Percentiles rank a stretch among this genome's conserved stretches.
Conservation (phyloP, 2,113 vertebrate species). For the Spea bombifrons region DNA sequence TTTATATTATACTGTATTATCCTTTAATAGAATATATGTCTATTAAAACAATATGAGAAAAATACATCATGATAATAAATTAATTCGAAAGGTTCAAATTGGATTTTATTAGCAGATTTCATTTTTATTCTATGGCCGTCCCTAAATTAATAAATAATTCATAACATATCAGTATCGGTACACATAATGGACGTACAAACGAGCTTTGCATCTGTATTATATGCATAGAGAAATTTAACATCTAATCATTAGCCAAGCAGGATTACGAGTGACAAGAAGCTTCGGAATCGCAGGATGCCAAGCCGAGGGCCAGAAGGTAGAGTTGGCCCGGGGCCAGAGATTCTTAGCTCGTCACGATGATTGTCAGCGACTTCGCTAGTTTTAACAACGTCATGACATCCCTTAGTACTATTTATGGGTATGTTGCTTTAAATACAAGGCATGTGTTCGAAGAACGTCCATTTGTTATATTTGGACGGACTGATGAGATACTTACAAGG, state of each 20-base stretch:
- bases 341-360: background rate
- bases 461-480: too few species aligned
- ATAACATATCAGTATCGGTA: background rate
- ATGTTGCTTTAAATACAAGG: background rate
- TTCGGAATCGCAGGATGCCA: background rate
- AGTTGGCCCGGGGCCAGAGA: background rate
- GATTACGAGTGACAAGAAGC: background rate
- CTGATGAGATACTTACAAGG: too few species aligned
- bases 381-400: constrained; percentile 1
- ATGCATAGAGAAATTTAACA: background rate
- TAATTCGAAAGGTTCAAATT: too few species aligned
- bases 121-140: too few species aligned
- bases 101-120: too few species aligned
- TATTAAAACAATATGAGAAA: too few species aligned
- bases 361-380: background rate
- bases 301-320: background rate
- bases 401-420: constrained; percentile 2
- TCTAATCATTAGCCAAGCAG: background rate
- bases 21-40: too few species aligned
- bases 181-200: constrained; percentile 9
- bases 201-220: background rate
- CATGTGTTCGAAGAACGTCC: too few species aligned
- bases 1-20: too few species aligned
- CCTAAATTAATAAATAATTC: too few species aligned
- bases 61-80: too few species aligned